Evolutionary conservation across 2,797 vertebrate species (phyloP).

Genomic region (Vireo griseus): DNA sequence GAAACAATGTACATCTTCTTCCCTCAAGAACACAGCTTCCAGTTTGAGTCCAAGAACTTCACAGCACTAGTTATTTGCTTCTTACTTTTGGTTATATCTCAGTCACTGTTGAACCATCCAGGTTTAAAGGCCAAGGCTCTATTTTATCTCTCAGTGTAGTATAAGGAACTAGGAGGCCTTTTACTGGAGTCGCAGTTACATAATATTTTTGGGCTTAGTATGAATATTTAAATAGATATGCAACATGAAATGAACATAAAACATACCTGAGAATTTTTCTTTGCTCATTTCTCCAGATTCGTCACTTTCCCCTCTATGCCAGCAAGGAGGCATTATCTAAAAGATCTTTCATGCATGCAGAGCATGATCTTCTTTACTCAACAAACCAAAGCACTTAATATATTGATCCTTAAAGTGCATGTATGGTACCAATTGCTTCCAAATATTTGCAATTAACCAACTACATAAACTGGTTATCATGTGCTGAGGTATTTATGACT

Average conservation of each 20-base stretch:
- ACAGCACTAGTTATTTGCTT: background rate
- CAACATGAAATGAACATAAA: background rate
- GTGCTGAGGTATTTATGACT: background rate
- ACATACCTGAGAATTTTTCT: background rate
- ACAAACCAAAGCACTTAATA: background rate
- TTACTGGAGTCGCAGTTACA: background rate
- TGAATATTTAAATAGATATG: background rate
- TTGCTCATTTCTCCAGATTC: background rate
- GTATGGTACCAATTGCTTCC: background rate
- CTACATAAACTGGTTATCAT: background rate
- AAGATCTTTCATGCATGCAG: background rate
- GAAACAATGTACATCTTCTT: background rate
- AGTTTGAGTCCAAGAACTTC: background rate
- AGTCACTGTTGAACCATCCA: background rate
- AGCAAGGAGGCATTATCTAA: background rate
- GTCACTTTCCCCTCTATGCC: background rate
- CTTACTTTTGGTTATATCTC: background rate
- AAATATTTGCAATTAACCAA: background rate
- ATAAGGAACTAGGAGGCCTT: background rate
- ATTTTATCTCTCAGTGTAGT: background rate
- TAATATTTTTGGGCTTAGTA: background rate
- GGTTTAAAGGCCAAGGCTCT: background rate
- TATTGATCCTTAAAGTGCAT: background rate
- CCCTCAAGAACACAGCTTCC: background rate
- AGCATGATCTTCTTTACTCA: background rate